Evolutionary conservation across 2,888 invertebrate genomes (phyloP).

Genomic region (Torymus aiolomorphi): DNA sequence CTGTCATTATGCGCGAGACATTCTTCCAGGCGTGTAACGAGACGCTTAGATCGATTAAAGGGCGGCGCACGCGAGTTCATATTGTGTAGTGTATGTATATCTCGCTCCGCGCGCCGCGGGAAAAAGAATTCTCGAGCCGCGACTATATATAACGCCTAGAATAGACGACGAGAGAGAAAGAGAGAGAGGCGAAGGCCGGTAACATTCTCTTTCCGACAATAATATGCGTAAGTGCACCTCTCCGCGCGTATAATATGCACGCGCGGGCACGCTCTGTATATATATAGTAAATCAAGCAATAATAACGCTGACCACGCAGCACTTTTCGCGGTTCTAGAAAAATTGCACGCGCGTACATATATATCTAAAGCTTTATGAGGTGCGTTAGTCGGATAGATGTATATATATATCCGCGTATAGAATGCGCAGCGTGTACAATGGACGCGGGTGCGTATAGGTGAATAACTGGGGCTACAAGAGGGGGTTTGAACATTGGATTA

Average conservation of each 20-base stretch:
- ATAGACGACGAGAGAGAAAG: constrained; percentile 48
- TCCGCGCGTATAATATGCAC: neutral
- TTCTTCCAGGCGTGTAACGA: constrained; percentile 48
- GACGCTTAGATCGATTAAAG: constrained; percentile 53
- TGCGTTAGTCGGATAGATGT: too few species aligned
- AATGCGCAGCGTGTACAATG: too few species aligned
- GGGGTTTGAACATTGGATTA: too few species aligned
- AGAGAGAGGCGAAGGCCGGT: constrained; percentile 46
- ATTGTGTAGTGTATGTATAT: too few species aligned
- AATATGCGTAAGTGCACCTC: constrained; percentile 4
- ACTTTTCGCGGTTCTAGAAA: neutral
- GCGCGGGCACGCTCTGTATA: neutral
- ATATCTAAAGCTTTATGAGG: too few species aligned
- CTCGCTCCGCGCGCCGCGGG: too few species aligned
- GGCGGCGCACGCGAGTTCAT: constrained; percentile 9
- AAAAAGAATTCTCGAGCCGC: too few species aligned
- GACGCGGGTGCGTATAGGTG: too few species aligned
- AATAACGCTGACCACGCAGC: neutral
- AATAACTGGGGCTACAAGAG: too few species aligned
- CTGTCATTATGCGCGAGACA: constrained; percentile 23
- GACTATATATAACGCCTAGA: neutral
- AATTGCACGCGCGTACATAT: neutral
- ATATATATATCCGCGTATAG: too few species aligned
- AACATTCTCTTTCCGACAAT: constrained; percentile 24
- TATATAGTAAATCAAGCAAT: constrained; percentile 3